Evolutionary conservation across 2,888 invertebrate genomes (phyloP), one percentile per base, ranked within the genome.

Genomic region (Meliscaeva auricollis): DNA sequence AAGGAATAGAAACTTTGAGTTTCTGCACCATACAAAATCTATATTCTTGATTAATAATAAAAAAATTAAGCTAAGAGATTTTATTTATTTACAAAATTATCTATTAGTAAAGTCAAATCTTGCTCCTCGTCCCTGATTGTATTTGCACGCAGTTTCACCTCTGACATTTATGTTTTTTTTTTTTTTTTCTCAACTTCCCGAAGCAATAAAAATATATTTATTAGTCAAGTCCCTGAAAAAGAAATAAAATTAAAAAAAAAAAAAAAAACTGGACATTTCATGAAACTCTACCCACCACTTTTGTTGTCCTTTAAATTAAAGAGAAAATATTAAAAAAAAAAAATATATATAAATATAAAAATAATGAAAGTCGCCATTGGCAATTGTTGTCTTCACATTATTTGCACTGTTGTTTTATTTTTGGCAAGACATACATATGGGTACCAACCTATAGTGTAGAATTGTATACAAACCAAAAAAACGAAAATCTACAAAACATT

Each of bases 241-340:
- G n/a, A 22, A 41, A 52, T 7, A 48, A 26, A 44, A 76, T 38
- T 9, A 32, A 35, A 32, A 56, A 64, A 6, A 64, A 30, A 46
- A 41, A 58, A 32, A 17, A 38, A 79, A 72, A 32, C 30, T 17
- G n/a, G 22, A n/a, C 68, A 80, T 46, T 62, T 32, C 32, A 58
- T 35, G 46, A 60, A 52, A 62, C 69, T 32, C 15, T 41, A 30
- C 46, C 35, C 9, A 7, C 9, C 44, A 54, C 13, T 56, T 68
- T 35, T 84, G 79, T 79, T 79, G 83, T 84, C 83, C 79, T 79
- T 84, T 70, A 64, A 84, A 79, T 84, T 75, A 70, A 79, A 84
- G 58, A 66, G 38, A 79, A 79, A 84, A 79, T 20, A 32, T 26
- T 3, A 26, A 26, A 26, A 26, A 26, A 26, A 26, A 26, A 26